A percentile compares a stretch with the other conserved stretches of the same genome.
phyloP scores from a whole-genome alignment of 2,797 vertebrate genomes.

The Hyperoplus lanceolatus region DNA sequence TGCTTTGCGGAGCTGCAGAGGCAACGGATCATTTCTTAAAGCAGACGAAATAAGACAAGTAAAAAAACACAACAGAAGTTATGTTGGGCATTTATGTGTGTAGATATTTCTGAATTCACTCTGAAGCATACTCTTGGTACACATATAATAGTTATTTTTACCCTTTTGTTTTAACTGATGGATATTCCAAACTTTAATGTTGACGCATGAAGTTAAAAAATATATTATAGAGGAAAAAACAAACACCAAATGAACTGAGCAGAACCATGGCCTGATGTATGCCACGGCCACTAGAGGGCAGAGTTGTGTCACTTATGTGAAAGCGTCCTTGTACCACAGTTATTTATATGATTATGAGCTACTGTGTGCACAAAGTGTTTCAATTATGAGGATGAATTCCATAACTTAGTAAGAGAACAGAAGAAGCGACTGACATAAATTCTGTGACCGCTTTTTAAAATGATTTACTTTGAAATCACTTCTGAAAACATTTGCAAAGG shows the following conservation, averaged over 20 bases:
- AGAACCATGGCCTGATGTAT: not conserved
- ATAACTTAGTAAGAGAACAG: not conserved
- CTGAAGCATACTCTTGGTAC: not conserved
- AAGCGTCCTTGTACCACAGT: not conserved
- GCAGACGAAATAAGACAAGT: not conserved
- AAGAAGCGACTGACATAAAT: not conserved
- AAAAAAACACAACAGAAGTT: not conserved
- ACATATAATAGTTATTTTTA: not conserved
- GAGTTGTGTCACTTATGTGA: slow-evolving; percentile 30
- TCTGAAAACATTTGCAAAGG: not conserved
- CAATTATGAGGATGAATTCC: not conserved
- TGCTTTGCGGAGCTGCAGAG: slow-evolving; percentile 6
- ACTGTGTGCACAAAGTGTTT: not conserved
- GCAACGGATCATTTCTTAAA: slow-evolving; percentile 7
- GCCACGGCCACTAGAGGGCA: slow-evolving; percentile 58
- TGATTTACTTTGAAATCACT: not conserved
- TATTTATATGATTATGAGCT: too few species aligned
- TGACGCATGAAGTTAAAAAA: not conserved
- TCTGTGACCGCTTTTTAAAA: not conserved
- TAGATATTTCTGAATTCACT: slow-evolving; percentile 2
- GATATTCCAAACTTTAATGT: not conserved
- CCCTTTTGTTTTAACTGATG: not conserved
- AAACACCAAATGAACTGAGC: not conserved
- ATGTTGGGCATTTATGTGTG: not conserved
- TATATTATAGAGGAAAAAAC: not conserved